Percentiles rank a stretch among this genome's conserved stretches.
Conservation (phyloP, 2,797 vertebrate species). For the Vultur gryphus region DNA sequence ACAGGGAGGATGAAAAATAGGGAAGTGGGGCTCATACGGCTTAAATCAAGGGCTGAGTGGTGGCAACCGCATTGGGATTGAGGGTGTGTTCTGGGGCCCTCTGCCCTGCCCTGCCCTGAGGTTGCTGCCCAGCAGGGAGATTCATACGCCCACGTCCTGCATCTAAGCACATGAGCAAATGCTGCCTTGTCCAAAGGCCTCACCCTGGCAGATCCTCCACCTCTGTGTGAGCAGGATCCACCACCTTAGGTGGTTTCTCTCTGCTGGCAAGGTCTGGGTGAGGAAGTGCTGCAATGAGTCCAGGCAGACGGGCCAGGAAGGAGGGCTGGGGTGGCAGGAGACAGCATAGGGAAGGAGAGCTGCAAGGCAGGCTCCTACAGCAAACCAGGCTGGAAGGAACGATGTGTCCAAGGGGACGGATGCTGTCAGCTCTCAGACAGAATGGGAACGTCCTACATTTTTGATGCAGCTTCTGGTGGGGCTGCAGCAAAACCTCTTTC, state of each 20-base stretch:
- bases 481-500: background rate
- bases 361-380: background rate
- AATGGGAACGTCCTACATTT: background rate
- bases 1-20: background rate
- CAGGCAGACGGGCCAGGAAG: background rate
- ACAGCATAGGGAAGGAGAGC: background rate
- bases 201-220: background rate
- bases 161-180: background rate
- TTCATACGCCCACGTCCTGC: background rate
- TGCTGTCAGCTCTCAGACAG: background rate
- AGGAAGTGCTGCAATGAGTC: background rate
- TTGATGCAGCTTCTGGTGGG: background rate
- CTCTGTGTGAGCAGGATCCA: background rate
- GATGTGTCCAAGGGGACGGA: background rate
- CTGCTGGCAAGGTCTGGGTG: background rate
- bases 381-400: background rate
- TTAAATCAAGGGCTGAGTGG: background rate
- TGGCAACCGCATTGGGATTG: background rate
- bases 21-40: background rate
- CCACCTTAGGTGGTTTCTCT: background rate
- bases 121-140: background rate
- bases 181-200: background rate
- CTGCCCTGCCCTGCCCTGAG: background rate
- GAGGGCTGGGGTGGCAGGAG: background rate
- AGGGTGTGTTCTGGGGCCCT: background rate